Evolutionary conservation across 1,140 invertebrate genomes (phyloP), one percentile per base, ranked within the genome.

Genomic region (Cherax destructor): DNA sequence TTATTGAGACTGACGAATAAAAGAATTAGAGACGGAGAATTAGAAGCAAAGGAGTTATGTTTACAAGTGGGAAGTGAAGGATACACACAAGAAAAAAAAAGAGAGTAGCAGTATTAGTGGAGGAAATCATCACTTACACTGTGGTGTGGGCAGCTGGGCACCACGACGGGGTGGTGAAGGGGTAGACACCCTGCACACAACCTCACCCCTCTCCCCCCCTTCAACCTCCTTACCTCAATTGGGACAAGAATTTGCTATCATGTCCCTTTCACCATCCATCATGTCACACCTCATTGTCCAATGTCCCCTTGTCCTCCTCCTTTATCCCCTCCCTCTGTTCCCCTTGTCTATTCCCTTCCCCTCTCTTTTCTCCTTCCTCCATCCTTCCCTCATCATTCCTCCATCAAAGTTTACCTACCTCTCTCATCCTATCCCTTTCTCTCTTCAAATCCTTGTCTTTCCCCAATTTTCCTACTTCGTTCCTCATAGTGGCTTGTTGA

Each of bases 91-190:
- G 18, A 74, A 18, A 11, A 4, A 11, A 4, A 76, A 30, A 61
- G 69, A 78, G 56, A 79, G 86, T 52, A 79, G 59, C 16, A 79
- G 21, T 18, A 78, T 56, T 5, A 76, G 18, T 24, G 56, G 30
- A 30, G 86, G 86, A 88, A 80, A 88, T 88, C 77, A 88, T 50
- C 86, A 88, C 86, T 88, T 88, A 88, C 69, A 69, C 56, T 69
- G 9, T 81, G 77, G 61, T 56, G 16, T 11, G 86, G 85, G 76
- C 85, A 86, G 85, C 85, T 86, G 85, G 50, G 16, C 76, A 79
- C 47, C 30, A 77, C 41, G n/a, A 41, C 47, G 65, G 77, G 56
- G 77, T 69, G 86, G 18, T 61, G 74, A 61, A 4, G 79, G 4
- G 10, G 50, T 6, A 13, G 52, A 56, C 21, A 52, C 18, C 18